Evolutionary conservation across 2,888 invertebrate species (phyloP).

Genomic region (Scaptomyza cyrtandrae): DNA sequence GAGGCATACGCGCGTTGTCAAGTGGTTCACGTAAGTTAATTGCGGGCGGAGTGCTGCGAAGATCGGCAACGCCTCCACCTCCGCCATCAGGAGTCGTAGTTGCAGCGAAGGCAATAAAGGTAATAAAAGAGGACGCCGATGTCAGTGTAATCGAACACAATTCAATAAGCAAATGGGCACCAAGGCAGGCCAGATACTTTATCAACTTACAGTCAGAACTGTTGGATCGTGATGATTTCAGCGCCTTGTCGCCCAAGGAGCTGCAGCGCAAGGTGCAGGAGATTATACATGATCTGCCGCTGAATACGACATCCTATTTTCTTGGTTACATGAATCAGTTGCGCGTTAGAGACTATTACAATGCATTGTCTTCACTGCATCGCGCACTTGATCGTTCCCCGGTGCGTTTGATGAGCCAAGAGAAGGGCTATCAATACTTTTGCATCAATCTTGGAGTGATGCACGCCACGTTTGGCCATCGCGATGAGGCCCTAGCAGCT

Average conservation of each 20-base stretch:
- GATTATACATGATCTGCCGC: slow-evolving; percentile 83
- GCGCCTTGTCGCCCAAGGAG: slow-evolving; percentile 90
- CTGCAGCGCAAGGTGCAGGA: slow-evolving; percentile 87
- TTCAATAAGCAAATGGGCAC: slow-evolving; percentile 90
- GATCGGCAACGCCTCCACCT: slow-evolving; percentile 44
- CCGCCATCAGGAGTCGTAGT: neutral
- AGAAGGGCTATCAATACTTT: slow-evolving; percentile 91
- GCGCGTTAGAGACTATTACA: slow-evolving; percentile 93
- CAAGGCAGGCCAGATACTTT: slow-evolving; percentile 94
- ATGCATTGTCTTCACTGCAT: slow-evolving; percentile 81
- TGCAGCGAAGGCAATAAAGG: slow-evolving; percentile 17
- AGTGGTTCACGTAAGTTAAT: slow-evolving; percentile 65
- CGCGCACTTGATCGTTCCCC: slow-evolving; percentile 91
- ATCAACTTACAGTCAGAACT: slow-evolving; percentile 94
- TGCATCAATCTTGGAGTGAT: slow-evolving; percentile 95
- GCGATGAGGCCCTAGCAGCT: slow-evolving; percentile 91
- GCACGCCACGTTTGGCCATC: slow-evolving; percentile 91
- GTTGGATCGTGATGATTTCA: slow-evolving; percentile 91
- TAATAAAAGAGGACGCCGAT: slow-evolving; percentile 6
- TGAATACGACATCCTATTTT: slow-evolving; percentile 87
- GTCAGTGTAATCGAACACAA: slow-evolving; percentile 55
- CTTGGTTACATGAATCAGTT: slow-evolving; percentile 95
- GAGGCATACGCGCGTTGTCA: slow-evolving; percentile 76
- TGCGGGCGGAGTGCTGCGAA: slow-evolving; percentile 61
- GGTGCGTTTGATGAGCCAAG: slow-evolving; percentile 90